phyloP scores from a whole-genome alignment of 2,797 vertebrate species.

The Sebastes cheni region DNA sequence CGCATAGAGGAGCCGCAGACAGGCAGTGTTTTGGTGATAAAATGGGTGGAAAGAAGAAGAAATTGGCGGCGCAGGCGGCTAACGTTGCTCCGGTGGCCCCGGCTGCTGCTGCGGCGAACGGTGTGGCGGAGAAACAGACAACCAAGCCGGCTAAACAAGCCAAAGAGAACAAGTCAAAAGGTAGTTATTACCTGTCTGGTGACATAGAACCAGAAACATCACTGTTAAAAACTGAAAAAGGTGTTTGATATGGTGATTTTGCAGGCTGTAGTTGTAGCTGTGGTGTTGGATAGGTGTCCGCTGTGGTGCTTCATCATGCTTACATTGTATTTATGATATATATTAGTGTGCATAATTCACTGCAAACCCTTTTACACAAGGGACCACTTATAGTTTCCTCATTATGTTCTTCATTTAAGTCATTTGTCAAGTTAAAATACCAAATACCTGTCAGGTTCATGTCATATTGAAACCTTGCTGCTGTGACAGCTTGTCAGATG shows the following conservation, averaged over 20 bases:
- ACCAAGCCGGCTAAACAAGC: constrained; percentile 61
- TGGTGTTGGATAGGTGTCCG: neutral
- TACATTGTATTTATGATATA: neutral
- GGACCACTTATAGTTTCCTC: neutral
- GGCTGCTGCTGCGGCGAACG: constrained; percentile 49
- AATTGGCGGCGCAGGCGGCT: constrained; percentile 44
- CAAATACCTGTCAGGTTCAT: neutral
- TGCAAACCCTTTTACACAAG: neutral
- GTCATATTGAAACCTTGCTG: neutral
- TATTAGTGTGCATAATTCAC: neutral
- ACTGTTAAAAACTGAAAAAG: neutral
- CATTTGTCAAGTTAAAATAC: neutral
- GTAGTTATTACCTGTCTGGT: constrained; percentile 27
- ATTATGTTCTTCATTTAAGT: neutral
- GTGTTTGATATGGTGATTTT: neutral
- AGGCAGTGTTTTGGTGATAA: neutral
- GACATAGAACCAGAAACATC: too few species aligned
- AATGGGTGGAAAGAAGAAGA: constrained; percentile 88
- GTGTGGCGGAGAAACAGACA: constrained; percentile 55
- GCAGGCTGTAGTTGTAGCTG: neutral
- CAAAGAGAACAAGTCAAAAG: constrained; percentile 83
- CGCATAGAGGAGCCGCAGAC: neutral
- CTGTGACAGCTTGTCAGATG: neutral
- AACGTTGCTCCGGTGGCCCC: constrained; percentile 13
- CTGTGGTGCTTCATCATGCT: neutral